A percentile compares a stretch with the other conserved stretches of the same genome.
Evolutionary conservation across 1,140 invertebrate species (phyloP).

Genomic region (Stenopsyche tienmushanensis): DNA sequence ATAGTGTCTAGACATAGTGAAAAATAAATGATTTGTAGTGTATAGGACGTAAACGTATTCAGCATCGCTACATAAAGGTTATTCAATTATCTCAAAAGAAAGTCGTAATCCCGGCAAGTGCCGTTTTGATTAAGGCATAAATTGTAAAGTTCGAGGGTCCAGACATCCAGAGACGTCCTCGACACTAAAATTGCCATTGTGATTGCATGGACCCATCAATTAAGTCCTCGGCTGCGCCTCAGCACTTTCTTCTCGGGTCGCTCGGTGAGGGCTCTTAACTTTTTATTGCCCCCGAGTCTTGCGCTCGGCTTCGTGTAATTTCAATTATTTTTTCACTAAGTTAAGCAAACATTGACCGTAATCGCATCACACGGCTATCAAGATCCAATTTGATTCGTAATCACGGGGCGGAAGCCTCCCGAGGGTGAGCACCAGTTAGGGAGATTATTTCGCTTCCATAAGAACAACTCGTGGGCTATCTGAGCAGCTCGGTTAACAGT

Average conservation of each 20-base stretch:
- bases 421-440: conserved; percentile 16
- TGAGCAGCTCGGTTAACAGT: too few species aligned
- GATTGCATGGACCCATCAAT: conserved; percentile 34
- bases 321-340: conserved; percentile 43
- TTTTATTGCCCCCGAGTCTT: conserved; percentile 29
- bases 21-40: too few species aligned
- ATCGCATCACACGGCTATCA: conserved; percentile 42
- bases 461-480: too few species aligned
- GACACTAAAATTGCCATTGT: conserved; percentile 36
- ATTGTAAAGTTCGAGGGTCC: conserved; percentile 32
- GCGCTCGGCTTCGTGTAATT: conserved; percentile 35
- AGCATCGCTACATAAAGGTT: conserved; percentile 19
- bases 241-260: background rate
- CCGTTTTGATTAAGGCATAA: conserved; percentile 30
- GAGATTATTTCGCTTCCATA: too few species aligned
- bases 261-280: conserved; percentile 17
- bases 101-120: conserved; percentile 22
- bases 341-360: conserved; percentile 43
- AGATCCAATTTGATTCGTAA: conserved; percentile 42
- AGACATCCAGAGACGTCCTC: conserved; percentile 6
- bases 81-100: conserved; percentile 35
- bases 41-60: too few species aligned
- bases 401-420: conserved; percentile 29
- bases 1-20: too few species aligned
- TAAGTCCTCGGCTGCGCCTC: conserved; percentile 19